These are phyloP conservation scores for Catharus minimus DNA, from an alignment of 2,113 vertebrate genomes.

Conservation along the genomic window DNA sequence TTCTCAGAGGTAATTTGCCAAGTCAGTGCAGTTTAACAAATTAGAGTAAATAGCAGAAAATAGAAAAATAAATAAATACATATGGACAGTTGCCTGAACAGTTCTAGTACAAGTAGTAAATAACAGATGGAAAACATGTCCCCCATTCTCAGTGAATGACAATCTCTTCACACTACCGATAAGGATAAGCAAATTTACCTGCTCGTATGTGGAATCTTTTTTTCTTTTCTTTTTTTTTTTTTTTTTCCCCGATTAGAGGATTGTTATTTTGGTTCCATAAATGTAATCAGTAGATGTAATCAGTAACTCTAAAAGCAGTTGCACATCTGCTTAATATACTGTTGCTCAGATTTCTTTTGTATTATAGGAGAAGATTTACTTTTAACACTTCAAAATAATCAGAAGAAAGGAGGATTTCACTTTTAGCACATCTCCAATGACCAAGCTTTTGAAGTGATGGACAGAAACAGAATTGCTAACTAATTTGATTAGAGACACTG, in stretches of 20 bases:
- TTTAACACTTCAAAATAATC: background rate
- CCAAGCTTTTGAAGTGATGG: background rate
- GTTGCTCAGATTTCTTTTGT: background rate
- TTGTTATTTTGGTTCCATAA: background rate
- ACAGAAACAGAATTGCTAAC: background rate
- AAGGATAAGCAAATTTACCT: background rate
- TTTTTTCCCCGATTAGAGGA: background rate
- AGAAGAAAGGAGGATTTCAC: background rate
- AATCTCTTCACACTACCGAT: background rate
- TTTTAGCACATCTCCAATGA: background rate
- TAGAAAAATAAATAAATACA: conserved; percentile 9
- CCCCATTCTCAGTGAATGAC: background rate
- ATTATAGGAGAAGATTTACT: background rate
- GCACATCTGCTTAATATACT: background rate
- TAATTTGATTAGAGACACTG: background rate
- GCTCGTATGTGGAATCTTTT: background rate
- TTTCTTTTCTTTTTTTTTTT: background rate
- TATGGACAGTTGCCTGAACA: background rate
- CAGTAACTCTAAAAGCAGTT: background rate
- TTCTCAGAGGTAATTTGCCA: background rate
- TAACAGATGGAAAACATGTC: conserved; percentile 9
- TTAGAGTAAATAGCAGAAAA: background rate
- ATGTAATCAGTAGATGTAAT: background rate
- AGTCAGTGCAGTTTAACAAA: background rate
- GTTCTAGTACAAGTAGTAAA: background rate